These are phyloP conservation scores for Tenualosa ilisha DNA, from an alignment of 2,797 vertebrate genomes.

Conservation along the genomic window DNA sequence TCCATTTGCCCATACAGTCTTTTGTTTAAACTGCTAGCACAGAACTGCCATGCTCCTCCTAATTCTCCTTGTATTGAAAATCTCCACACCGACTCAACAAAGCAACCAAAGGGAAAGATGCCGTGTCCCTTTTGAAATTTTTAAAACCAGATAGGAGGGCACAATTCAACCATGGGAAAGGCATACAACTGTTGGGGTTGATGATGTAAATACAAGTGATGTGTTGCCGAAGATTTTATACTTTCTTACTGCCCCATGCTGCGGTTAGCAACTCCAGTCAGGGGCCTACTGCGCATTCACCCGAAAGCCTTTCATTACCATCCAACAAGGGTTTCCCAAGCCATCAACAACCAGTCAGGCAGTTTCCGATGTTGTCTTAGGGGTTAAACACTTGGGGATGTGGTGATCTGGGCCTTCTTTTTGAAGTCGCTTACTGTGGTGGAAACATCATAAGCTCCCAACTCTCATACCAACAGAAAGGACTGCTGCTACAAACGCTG, in stretches of 20 bases:
- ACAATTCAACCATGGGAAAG: neutral
- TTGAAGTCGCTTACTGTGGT: neutral
- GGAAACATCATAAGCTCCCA: neutral
- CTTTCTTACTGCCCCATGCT: neutral
- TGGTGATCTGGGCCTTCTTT: slow-evolving; percentile 1
- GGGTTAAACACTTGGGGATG: slow-evolving; percentile 18
- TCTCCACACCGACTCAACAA: neutral
- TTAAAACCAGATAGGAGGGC: neutral
- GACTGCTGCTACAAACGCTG: neutral
- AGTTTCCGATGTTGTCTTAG: neutral
- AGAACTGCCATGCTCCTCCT: neutral
- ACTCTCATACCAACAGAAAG: neutral
- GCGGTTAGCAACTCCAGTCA: neutral
- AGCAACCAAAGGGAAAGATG: neutral
- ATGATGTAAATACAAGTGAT: slow-evolving; percentile 5
- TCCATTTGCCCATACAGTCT: neutral
- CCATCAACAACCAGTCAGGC: slow-evolving; percentile 10
- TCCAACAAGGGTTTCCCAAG: slow-evolving; percentile 4
- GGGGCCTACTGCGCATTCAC: neutral
- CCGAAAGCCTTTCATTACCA: neutral
- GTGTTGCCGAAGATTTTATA: neutral
- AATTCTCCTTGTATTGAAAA: neutral
- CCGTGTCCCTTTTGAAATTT: neutral
- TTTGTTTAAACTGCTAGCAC: neutral
- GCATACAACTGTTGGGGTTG: neutral